Conservation (phyloP, 2,888 invertebrate species). For the Brachyptera putata region DNA sequence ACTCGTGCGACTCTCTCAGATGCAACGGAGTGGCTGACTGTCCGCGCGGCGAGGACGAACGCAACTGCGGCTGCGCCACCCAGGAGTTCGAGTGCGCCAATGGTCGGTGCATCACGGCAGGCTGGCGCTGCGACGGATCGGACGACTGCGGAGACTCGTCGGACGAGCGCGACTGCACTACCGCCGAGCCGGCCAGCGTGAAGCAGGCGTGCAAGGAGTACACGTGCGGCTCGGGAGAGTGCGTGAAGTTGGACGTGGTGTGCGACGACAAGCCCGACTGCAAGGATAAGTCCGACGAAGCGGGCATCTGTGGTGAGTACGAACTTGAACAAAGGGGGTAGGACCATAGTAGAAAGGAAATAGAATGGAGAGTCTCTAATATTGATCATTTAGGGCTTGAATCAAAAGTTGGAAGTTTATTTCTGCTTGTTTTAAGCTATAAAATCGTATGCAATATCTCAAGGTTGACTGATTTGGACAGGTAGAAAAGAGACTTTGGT, state of each 20-base stretch:
- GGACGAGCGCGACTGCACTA: conserved; percentile 56
- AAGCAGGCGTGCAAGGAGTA: conserved; percentile 18
- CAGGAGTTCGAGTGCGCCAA: conserved; percentile 55
- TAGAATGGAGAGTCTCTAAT: no score
- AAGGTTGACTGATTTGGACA: no score
- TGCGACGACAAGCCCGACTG: conserved; percentile 65
- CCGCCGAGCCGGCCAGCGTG: neutral
- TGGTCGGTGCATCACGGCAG: conserved; percentile 54
- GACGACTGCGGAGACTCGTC: conserved; percentile 68
- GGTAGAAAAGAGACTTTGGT: no score
- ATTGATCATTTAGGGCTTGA: no score
- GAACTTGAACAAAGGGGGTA: no score
- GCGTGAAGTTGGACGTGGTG: conserved; percentile 58
- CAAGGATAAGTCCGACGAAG: conserved; percentile 65
- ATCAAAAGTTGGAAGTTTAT: no score
- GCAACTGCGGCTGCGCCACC: conserved; percentile 51
- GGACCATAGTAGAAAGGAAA: no score
- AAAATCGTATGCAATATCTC: no score
- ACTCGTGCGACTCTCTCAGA: no score
- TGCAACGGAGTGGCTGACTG: conserved; percentile 66
- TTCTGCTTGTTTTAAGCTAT: no score
- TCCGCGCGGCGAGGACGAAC: conserved; percentile 68
- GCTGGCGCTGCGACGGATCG: conserved; percentile 57
- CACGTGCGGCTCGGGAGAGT: conserved; percentile 57
- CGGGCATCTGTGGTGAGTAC: conserved; percentile 56